These are phyloP conservation scores for Phrynocephalus forsythii DNA, from an alignment of 2,797 vertebrate genomes.

Conservation along the genomic window DNA sequence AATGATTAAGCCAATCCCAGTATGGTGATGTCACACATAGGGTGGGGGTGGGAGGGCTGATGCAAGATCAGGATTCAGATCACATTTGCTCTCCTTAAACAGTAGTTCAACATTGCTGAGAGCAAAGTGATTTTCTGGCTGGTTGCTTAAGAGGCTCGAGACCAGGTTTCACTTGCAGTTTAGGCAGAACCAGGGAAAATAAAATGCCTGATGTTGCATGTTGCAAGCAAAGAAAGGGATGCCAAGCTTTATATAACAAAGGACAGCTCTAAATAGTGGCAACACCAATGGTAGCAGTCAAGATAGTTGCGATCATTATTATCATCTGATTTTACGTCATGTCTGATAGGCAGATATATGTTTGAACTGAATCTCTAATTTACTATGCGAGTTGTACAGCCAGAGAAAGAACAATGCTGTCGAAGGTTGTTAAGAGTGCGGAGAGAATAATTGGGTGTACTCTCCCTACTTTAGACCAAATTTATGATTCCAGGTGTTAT, in stretches of 20 bases:
- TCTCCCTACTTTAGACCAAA: no score
- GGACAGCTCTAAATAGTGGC: not conserved
- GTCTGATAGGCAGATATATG: no score
- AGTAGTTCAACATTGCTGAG: conserved; percentile 53
- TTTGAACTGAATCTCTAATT: no score
- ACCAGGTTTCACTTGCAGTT: conserved; percentile 43
- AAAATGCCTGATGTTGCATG: conserved; percentile 26
- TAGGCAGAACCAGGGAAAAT: conserved; percentile 30
- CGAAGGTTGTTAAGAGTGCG: no score
- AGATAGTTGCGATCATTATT: not conserved
- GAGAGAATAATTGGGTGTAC: no score
- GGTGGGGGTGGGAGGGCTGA: conserved; percentile 28
- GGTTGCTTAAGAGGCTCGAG: conserved; percentile 51
- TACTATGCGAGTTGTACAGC: no score
- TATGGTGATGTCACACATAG: conserved; percentile 28
- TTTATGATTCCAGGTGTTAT: no score
- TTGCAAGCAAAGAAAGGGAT: no score
- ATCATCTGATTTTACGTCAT: no score
- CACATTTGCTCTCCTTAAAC: conserved; percentile 56
- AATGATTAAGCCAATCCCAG: conserved; percentile 52
- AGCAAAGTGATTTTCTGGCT: conserved; percentile 61
- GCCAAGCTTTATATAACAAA: no score
- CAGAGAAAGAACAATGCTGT: no score
- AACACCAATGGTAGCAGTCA: not conserved
- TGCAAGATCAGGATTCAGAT: conserved; percentile 52